Conservation (phyloP, 92 coral and sea anemone genomes). For the Siderastrea radians region DNA sequence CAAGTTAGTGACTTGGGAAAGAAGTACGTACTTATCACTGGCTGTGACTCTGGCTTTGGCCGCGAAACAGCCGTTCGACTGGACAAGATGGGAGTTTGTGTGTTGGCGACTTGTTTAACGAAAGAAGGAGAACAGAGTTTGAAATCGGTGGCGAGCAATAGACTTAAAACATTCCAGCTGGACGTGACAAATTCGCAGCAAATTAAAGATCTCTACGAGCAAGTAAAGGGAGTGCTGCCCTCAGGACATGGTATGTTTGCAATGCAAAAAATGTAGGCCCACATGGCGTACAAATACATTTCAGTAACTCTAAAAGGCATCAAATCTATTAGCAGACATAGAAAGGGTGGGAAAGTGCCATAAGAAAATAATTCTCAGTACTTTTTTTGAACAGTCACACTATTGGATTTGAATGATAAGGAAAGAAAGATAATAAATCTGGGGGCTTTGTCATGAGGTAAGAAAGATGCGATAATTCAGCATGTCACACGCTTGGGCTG, state of each 20-base stretch:
- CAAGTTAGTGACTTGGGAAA: conserved; percentile 47
- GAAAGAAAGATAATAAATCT: too few species aligned
- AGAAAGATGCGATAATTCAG: too few species aligned
- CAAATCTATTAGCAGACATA: too few species aligned
- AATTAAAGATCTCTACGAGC: conserved; percentile 59
- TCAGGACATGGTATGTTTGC: conserved; percentile 34
- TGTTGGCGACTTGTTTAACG: conserved; percentile 90
- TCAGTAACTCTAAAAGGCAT: background rate
- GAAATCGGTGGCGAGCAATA: conserved; percentile 64
- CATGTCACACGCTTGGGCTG: too few species aligned
- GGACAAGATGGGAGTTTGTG: conserved; percentile 80
- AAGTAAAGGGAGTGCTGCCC: conserved; percentile 34
- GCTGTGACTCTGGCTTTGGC: conserved; percentile 91
- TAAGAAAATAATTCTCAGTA: too few species aligned
- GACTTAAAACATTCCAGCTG: conserved; percentile 67
- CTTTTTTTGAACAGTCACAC: too few species aligned
- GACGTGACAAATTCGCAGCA: conserved; percentile 82
- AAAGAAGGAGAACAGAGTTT: conserved; percentile 72
- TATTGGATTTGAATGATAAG: too few species aligned
- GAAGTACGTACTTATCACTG: conserved; percentile 83
- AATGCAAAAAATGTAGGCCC: background rate
- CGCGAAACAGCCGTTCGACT: conserved; percentile 73
- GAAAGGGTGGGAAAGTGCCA: too few species aligned
- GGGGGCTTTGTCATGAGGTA: too few species aligned
- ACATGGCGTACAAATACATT: background rate